These are phyloP conservation scores for Xanthia icteritia DNA, from an alignment of 2,888 invertebrate species.

Conservation along the genomic window DNA sequence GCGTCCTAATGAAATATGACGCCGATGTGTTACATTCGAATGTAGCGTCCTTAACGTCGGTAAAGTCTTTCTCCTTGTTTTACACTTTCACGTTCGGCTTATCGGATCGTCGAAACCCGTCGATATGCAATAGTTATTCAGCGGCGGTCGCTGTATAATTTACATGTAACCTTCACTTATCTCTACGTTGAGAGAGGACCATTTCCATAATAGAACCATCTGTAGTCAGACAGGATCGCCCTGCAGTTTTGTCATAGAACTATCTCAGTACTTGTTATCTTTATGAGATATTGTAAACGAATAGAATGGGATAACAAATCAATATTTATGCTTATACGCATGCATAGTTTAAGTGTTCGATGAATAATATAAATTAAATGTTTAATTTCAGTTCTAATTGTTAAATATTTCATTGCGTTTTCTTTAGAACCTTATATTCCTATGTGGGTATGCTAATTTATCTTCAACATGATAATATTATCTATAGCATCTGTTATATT, in stretches of 20 bases:
- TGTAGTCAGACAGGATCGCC: constrained; percentile 83
- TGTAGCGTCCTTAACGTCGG: constrained; percentile 47
- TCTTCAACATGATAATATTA: constrained; percentile 51
- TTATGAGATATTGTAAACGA: constrained; percentile 73
- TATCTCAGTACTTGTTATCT: constrained; percentile 79
- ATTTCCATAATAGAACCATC: constrained; percentile 87
- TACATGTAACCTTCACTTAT: constrained; percentile 86
- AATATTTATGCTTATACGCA: constrained; percentile 24
- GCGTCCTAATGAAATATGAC: constrained; percentile 70
- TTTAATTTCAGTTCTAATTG: background rate
- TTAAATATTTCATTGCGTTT: background rate
- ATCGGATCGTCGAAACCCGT: constrained; percentile 52
- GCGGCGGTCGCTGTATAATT: constrained; percentile 75
- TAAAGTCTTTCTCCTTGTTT: constrained; percentile 46
- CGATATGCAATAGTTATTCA: constrained; percentile 71
- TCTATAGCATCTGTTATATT: constrained; percentile 45
- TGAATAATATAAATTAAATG: background rate
- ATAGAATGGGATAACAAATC: constrained; percentile 28
- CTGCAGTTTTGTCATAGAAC: constrained; percentile 86
- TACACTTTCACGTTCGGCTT: constrained; percentile 51
- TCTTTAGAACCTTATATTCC: background rate
- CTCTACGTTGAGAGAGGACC: constrained; percentile 79
- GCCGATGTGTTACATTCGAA: constrained; percentile 63
- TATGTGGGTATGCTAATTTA: constrained; percentile 19
- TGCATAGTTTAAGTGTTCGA: background rate